Percentiles rank a stretch among this genome's conserved stretches.
These are phyloP conservation scores for Semnornis frantzii DNA, from an alignment of 2,113 vertebrate genomes.

Conservation along the genomic window DNA sequence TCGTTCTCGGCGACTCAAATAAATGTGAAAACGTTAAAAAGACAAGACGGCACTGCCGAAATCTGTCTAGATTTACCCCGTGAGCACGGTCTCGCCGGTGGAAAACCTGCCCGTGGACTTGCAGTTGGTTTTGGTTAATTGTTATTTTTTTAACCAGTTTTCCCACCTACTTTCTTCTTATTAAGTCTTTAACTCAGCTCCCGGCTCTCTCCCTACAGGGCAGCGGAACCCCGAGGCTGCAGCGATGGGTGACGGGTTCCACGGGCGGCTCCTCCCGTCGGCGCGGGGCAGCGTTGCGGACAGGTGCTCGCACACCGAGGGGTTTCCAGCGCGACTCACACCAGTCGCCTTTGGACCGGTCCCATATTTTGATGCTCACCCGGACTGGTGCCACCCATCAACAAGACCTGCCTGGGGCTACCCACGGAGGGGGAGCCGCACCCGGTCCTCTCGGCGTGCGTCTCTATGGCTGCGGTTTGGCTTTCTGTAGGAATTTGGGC, in stretches of 20 bases:
- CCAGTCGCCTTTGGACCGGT: neutral
- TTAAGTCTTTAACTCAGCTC: neutral
- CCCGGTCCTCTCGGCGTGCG: too few relatives aligned
- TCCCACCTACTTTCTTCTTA: accelerated
- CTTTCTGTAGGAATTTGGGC: neutral
- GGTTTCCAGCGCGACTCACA: neutral
- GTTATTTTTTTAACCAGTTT: neutral
- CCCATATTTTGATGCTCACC: neutral
- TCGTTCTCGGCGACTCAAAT: neutral
- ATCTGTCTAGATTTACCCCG: neutral
- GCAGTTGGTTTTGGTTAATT: neutral
- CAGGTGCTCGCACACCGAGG: neutral
- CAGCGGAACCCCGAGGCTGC: neutral
- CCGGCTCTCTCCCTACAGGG: neutral
- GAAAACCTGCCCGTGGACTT: neutral
- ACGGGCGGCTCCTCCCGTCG: neutral
- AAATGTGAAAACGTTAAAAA: neutral
- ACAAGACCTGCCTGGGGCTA: neutral
- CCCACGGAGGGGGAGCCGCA: neutral
- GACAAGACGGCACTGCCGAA: neutral
- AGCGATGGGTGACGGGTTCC: neutral
- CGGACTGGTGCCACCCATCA: neutral
- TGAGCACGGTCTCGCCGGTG: neutral
- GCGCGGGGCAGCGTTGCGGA: neutral
- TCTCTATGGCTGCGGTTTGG: neutral